Evolutionary conservation across 1,140 invertebrate genomes (phyloP).

Genomic region (Drosophila ohnishii): DNA sequence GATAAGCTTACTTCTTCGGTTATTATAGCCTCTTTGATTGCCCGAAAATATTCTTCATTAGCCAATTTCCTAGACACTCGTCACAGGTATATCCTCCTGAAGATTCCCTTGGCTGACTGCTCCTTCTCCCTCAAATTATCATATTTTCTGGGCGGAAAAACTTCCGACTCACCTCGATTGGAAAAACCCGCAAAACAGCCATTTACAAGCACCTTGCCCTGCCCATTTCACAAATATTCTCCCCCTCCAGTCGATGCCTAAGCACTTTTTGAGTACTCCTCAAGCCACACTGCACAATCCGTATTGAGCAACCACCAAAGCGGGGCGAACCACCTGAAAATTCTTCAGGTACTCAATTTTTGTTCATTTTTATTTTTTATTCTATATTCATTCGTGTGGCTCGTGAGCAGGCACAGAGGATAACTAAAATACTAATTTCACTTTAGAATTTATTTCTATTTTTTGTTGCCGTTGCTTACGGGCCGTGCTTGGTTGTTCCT

Average conservation of each 20-base stretch:
- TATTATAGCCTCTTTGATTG: slow-evolving; percentile 7
- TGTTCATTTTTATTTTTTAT: slow-evolving; percentile 1
- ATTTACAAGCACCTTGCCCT: slow-evolving; percentile 40
- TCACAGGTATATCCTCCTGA: neutral
- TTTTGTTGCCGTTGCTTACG: slow-evolving; percentile 25
- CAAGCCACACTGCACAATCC: slow-evolving; percentile 6
- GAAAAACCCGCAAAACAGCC: slow-evolving; percentile 36
- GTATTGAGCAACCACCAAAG: slow-evolving; percentile 8
- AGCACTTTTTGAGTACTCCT: slow-evolving; percentile 64
- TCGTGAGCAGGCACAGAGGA: slow-evolving; percentile 64
- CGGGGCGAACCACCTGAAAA: slow-evolving; percentile 34
- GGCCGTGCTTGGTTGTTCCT: slow-evolving; percentile 46
- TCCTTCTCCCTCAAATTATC: slow-evolving; percentile 26
- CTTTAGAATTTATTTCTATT: slow-evolving; percentile 77
- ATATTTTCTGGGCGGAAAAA: slow-evolving; percentile 29
- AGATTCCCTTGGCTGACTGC: neutral
- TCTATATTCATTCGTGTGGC: slow-evolving; percentile 28
- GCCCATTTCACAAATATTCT: neutral
- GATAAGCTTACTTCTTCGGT: neutral
- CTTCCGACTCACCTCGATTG: slow-evolving; percentile 42
- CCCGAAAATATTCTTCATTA: slow-evolving; percentile 4
- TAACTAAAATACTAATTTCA: slow-evolving; percentile 82
- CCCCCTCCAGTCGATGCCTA: slow-evolving; percentile 15
- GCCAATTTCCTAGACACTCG: slow-evolving; percentile 8
- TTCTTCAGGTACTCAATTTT: slow-evolving; percentile 38